Evolutionary conservation across 2,113 vertebrate species (phyloP).

Genomic region (Shinisaurus crocodilurus): DNA sequence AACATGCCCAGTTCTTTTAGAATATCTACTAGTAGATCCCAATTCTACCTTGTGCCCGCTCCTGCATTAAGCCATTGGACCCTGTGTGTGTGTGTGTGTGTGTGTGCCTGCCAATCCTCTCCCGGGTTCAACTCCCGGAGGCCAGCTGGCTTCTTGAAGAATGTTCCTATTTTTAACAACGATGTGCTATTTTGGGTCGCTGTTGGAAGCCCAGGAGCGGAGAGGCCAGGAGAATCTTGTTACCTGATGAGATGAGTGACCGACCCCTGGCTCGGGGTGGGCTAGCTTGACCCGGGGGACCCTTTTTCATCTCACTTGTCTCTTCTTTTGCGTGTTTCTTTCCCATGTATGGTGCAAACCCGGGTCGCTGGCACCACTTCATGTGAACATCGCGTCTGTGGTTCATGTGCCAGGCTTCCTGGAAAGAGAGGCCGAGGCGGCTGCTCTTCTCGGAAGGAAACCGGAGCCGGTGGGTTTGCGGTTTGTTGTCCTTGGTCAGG

Average conservation of each 20-base stretch:
- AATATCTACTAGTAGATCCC: too few species aligned
- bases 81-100: too few species aligned
- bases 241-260: background rate
- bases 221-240: background rate
- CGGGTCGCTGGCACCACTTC: background rate
- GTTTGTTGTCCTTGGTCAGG: background rate
- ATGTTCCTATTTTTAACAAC: background rate
- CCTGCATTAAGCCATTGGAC: background rate
- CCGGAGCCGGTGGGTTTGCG: background rate
- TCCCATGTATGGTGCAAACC: background rate
- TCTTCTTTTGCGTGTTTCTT: background rate
- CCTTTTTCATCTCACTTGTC: background rate
- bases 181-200: background rate
- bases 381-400: background rate
- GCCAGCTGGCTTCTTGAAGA: background rate
- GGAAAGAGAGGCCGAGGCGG: background rate
- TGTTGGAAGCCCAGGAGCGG: too few species aligned
- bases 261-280: background rate
- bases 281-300: background rate
- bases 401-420: background rate
- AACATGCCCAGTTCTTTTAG: too few species aligned
- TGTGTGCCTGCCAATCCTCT: too few species aligned
- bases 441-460: slow-evolving; percentile 23
- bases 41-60: too few species aligned
- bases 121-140: background rate